Percentiles rank a stretch among this genome's conserved stretches.
These are phyloP conservation scores for Mus musculus DNA, from an alignment of 2,113 vertebrate species.

Conservation along the genomic window DNA sequence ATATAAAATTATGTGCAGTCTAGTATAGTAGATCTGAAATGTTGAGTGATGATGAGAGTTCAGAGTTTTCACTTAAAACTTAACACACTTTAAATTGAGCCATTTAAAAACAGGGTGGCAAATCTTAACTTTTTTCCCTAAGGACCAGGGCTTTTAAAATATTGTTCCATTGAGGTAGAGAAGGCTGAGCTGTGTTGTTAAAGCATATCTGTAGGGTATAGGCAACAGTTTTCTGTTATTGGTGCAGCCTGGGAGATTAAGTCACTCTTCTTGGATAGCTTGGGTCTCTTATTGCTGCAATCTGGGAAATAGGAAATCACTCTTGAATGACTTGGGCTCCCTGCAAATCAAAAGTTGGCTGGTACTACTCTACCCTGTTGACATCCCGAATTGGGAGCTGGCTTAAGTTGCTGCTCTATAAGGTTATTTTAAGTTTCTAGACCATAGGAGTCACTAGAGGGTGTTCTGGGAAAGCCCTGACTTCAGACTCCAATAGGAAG, in stretches of 20 bases:
- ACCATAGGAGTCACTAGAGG: background rate
- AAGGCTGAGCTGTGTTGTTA: background rate
- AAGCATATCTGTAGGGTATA: background rate
- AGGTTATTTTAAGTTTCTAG: background rate
- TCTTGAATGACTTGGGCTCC: background rate
- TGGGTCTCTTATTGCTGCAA: background rate
- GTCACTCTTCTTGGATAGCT: background rate
- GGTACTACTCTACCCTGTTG: background rate
- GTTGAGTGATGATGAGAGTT: background rate
- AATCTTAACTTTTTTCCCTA: background rate
- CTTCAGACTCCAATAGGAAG: background rate
- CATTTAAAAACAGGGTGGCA: conserved; percentile 32
- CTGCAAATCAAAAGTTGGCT: background rate
- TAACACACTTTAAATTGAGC: background rate
- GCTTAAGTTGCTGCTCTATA: background rate
- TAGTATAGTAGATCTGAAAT: background rate
- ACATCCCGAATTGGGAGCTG: background rate
- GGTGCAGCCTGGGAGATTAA: background rate
- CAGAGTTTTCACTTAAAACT: conserved; percentile 52
- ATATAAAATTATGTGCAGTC: background rate
- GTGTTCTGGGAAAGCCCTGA: background rate
- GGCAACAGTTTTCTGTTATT: background rate
- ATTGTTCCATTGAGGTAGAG: background rate
- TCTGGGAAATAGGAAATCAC: conserved; percentile 1
- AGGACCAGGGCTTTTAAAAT: background rate